Conservation (phyloP, 2,888 invertebrate species). For the Athalia rosae region DNA sequence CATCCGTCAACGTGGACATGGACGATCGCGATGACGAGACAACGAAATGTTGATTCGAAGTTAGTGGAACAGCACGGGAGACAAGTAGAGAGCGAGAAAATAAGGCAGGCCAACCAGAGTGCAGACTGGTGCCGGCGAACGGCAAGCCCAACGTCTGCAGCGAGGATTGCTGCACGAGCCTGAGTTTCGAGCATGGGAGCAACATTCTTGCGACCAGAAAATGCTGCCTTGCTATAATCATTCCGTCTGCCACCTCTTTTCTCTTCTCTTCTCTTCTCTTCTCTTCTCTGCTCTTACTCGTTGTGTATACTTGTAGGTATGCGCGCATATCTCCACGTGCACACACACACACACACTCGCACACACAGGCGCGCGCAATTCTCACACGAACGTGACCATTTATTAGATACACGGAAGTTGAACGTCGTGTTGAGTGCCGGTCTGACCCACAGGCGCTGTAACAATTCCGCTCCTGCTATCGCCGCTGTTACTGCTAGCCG, state of each 20-base stretch:
- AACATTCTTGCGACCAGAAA: conserved; percentile 40
- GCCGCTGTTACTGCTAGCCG: too few relatives aligned
- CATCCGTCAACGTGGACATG: not conserved
- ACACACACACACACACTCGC: not conserved
- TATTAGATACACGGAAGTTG: too few relatives aligned
- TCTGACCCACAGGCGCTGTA: too few relatives aligned
- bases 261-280: not conserved
- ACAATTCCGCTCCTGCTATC: too few relatives aligned
- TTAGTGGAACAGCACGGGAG: conserved; percentile 41
- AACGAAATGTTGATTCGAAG: conserved; percentile 28
- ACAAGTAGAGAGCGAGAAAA: conserved; percentile 20
- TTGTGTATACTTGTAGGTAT: not conserved
- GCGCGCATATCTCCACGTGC: not conserved
- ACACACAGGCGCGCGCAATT: not conserved
- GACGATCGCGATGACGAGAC: not conserved
- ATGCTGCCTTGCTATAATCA: conserved; percentile 33
- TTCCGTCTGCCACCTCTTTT: conserved; percentile 14
- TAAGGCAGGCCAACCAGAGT: not conserved
- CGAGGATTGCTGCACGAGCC: not conserved
- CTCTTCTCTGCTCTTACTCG: not conserved
- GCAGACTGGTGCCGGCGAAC: conserved; percentile 13
- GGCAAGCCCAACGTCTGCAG: not conserved
- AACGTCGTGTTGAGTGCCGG: too few relatives aligned
- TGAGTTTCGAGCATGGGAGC: conserved; percentile 5
- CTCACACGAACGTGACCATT: too few relatives aligned